These are phyloP conservation scores for Idaea biselata DNA, from an alignment of 2,888 invertebrate genomes.

Conservation along the genomic window DNA sequence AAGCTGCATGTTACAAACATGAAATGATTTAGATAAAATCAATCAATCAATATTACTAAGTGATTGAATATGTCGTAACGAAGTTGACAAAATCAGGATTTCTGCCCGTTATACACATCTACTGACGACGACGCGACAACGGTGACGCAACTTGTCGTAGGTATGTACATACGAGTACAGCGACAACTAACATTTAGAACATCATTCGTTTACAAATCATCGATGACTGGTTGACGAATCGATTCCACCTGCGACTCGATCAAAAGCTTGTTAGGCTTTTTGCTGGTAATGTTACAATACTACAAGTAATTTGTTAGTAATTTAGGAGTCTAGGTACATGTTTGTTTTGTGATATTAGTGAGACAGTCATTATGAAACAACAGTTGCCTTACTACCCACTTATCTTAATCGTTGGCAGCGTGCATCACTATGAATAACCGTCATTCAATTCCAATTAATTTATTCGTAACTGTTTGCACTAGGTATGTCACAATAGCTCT, in stretches of 20 bases:
- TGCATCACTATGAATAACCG: too few species aligned
- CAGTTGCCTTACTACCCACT: too few species aligned
- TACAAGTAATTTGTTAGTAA: background rate
- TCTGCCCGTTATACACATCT: too few species aligned
- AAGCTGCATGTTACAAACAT: too few species aligned
- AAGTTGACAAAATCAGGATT: slow-evolving; percentile 12
- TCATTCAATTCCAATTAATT: too few species aligned
- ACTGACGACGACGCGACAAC: background rate
- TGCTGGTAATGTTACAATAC: background rate
- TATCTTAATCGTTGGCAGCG: too few species aligned
- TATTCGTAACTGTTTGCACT: too few species aligned
- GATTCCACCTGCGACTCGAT: slow-evolving; percentile 41
- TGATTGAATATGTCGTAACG: background rate
- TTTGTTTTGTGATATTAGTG: background rate
- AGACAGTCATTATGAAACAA: background rate
- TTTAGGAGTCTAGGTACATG: background rate
- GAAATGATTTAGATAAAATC: background rate
- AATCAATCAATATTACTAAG: background rate
- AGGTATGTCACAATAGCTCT: too few species aligned
- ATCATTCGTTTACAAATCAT: slow-evolving; percentile 53
- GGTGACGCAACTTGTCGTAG: slow-evolving; percentile 14
- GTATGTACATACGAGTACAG: slow-evolving; percentile 35
- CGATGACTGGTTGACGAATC: slow-evolving; percentile 54
- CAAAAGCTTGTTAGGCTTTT: background rate
- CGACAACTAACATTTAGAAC: slow-evolving; percentile 26